These are phyloP conservation scores for Xiphias gladius DNA, from an alignment of 2,113 vertebrate species.

Conservation along the genomic window DNA sequence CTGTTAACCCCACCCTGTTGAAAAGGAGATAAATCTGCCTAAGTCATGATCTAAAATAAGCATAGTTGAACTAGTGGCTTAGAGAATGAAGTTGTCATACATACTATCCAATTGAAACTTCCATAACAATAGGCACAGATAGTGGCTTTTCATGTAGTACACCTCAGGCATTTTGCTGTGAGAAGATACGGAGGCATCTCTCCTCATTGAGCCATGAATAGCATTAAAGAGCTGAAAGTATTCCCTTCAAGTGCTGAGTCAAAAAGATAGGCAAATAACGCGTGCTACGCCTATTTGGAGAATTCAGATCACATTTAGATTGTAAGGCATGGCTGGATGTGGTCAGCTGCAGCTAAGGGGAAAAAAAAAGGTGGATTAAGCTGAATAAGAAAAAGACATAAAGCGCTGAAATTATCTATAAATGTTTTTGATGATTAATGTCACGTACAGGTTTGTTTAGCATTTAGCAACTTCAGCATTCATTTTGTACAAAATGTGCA, in stretches of 20 bases:
- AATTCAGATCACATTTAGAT: constrained; percentile 17
- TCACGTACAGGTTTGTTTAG: background rate
- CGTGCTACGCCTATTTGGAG: background rate
- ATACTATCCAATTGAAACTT: constrained; percentile 9
- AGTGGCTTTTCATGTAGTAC: constrained; percentile 18
- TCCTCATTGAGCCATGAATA: background rate
- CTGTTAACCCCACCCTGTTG: background rate
- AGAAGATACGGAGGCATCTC: background rate
- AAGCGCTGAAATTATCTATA: too few relatives aligned
- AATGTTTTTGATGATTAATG: too few relatives aligned
- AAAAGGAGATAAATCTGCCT: background rate
- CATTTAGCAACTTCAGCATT: background rate
- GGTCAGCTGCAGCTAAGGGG: constrained; percentile 14
- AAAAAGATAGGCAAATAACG: background rate
- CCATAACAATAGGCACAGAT: constrained; percentile 31
- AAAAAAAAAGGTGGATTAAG: background rate
- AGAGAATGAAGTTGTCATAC: background rate
- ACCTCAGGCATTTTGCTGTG: constrained; percentile 2
- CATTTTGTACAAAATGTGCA: background rate
- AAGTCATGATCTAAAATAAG: background rate
- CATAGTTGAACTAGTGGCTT: background rate
- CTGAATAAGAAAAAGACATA: background rate
- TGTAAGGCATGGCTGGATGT: background rate
- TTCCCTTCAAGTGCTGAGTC: constrained; percentile 11
- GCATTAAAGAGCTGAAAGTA: constrained; percentile 26